Evolutionary conservation across 2,888 invertebrate genomes (phyloP), one percentile per base, ranked within the genome.

Genomic region (Drosophila sordidula): DNA sequence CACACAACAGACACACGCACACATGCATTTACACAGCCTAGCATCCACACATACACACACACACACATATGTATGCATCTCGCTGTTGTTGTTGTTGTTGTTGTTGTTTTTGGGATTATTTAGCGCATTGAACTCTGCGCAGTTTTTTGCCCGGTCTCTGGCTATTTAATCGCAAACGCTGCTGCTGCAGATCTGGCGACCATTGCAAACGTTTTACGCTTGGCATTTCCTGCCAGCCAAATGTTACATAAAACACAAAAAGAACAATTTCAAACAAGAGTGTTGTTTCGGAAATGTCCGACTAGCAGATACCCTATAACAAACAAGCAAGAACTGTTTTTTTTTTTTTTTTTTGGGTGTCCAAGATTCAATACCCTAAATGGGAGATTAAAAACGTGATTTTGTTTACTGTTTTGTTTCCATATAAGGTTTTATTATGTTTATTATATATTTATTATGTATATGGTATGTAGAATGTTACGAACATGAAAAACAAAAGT

Each of bases 81-180:
- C 22, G 42, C 32, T 63, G 18, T 12, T 54, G 18, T 6, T 62
- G 38, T 18, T 51, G 41, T 70, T 71, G 54, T 38, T 62, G 38
- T 18, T 51, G 41, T 70, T 71, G 54, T 38, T 59, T 66, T 50
- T 57, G 59, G 61, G 46, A 70, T 72, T 72, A 72, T 85, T 77
- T 75, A 70, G 83, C 86, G 64, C 83, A 83, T 83, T 83, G 83
- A 83, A 83, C 83, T 83, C 50, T 57, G 59, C 55, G 14, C 49
- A 54, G 45, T 55, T 54, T 55, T 54, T 51, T 51, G 45, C 50
- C 38, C 14, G 25, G n/a, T 59, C 46, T 42, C 55, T 66, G 46
- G 46, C 65, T 61, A 46, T 63, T 72, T 58, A 63, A 63, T 63
- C 62, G 34, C 34, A 34, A 34, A 34, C 59, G 12, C 16, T 26